Base-by-base conservation (phyloP, 2,797 vertebrate species). In the Sibirionetta formosa region DNA sequence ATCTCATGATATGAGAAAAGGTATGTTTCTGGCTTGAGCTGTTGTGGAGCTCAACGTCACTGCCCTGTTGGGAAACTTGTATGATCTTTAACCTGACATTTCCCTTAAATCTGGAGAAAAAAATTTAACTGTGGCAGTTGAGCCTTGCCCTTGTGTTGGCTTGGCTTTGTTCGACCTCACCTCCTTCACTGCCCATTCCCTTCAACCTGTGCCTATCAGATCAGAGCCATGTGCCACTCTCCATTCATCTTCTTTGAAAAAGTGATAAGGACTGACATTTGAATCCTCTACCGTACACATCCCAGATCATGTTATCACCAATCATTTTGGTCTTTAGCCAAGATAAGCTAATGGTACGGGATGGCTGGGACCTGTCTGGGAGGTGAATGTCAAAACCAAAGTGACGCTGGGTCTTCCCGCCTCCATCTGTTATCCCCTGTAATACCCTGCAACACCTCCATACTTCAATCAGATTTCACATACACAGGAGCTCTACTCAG, bases 41-140 rank as follows among this genome's bases (percentile, higher is more conserved):
- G 70, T 26, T 68, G 38, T 57, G 82, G 42, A 70, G 16, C 38
- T 63, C 68, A 63, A 22, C 24, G 81, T 77, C 89, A 24, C 80
- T 78, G 16, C 27, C 26, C 40, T 75, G 13, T 26, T 20, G 50
- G 56, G 51, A 87, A 1, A 64, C 42, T 3, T 0, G 42, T 36
- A 17, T 44, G 24, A 51, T 24, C 13, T 61, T 81, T 70, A 40
- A 9, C 54, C 23, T 82, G 36, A 22, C 8, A 6, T 10, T 82
- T 69, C 14, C 27, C 31, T 76, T 46, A 29, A 61, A 65, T 31
- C 33, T 71, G 33, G 22, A 65, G 46, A 46, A 72, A 88, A 73
- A 23, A 48, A 48, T 1, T 61, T 73, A 36, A 12, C 57, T 38
- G 23, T 24, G 48, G 17, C 4, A n/a, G 29, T 33, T 15, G n/a